Conservation (phyloP, 1,140 invertebrate genomes). For the Aphis gossypii region DNA sequence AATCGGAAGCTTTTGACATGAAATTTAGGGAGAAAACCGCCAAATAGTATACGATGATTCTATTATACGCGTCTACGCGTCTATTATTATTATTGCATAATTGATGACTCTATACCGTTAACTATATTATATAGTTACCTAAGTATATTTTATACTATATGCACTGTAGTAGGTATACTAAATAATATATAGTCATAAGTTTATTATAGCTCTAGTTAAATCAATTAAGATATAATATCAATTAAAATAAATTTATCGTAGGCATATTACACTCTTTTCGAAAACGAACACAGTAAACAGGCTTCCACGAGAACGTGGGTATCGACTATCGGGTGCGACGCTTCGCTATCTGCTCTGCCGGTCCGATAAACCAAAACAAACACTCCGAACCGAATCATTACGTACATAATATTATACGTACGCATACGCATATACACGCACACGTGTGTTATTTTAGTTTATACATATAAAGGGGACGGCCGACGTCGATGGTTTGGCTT, state of each 20-base stretch:
- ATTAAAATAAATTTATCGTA: not conserved
- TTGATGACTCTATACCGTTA: no score
- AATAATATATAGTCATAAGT: no score
- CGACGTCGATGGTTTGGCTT: not conserved
- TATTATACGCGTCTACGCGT: no score
- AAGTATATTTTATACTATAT: no score
- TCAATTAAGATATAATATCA: not conserved
- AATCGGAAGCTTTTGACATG: not conserved
- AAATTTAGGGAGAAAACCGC: not conserved
- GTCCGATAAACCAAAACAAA: constrained; percentile 37
- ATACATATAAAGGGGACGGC: not conserved
- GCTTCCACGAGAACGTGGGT: not conserved
- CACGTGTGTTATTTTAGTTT: not conserved
- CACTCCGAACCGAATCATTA: not conserved
- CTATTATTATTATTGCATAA: no score
- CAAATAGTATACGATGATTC: no score
- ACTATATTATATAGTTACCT: no score
- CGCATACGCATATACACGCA: not conserved
- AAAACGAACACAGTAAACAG: not conserved
- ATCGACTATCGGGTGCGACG: not conserved
- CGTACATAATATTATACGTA: not conserved
- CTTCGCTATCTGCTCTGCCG: not conserved
- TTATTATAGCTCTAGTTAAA: not conserved
- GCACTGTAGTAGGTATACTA: no score
- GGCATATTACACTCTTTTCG: not conserved